Evolutionary conservation across 2,797 vertebrate species (phyloP).

Genomic region (Anguilla pacifica): DNA sequence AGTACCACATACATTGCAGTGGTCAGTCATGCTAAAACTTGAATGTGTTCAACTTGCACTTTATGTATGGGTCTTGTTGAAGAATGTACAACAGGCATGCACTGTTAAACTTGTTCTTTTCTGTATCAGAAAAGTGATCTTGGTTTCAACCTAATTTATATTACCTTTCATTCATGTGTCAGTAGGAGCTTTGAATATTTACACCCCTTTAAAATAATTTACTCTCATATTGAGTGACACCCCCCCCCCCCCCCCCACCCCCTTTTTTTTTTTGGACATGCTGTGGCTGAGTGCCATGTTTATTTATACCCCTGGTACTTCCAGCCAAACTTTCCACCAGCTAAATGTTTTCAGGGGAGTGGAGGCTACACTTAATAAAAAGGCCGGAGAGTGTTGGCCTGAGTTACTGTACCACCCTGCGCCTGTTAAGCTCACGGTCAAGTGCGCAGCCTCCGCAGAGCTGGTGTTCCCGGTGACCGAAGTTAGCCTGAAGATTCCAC

Average conservation of each 20-base stretch:
- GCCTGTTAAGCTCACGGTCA: not conserved
- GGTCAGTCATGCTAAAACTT: conserved; percentile 3
- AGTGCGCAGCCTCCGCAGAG: not conserved
- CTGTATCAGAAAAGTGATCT: no score
- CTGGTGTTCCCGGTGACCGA: not conserved
- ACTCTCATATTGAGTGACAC: not conserved
- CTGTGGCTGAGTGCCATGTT: not conserved
- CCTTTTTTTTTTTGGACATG: not conserved
- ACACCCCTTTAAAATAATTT: not conserved
- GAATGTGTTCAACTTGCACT: not conserved
- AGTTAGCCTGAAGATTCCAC: not conserved
- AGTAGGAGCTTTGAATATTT: not conserved
- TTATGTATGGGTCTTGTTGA: not conserved
- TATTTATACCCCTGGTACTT: not conserved
- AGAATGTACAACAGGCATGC: no score
- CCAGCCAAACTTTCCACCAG: not conserved
- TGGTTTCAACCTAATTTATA: no score
- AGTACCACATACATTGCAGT: not conserved
- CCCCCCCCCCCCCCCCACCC: no score
- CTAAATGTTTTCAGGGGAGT: not conserved
- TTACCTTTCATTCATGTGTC: no score
- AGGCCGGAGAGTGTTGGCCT: not conserved
- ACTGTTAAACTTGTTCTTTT: not conserved
- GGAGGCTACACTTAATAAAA: not conserved
- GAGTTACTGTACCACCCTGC: not conserved